Base-by-base conservation (phyloP, 2,888 invertebrate genomes). In the Tetanocera ferruginea region DNA sequence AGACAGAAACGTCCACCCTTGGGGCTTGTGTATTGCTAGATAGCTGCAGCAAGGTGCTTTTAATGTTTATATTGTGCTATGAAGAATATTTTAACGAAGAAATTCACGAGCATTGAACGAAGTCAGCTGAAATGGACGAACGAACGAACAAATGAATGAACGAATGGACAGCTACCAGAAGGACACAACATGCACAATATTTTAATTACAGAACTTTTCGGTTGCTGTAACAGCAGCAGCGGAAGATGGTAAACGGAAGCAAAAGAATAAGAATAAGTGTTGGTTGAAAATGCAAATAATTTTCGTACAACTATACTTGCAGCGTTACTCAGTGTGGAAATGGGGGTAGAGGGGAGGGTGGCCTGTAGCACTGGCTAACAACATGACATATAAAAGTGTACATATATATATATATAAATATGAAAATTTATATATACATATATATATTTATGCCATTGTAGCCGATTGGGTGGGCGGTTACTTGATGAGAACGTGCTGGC, bases 141-240 rank as follows among this genome's bases (percentile, higher is more conserved):
- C 5, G 19, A 55, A 55, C 6, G n/a, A 55, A n/a, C 3, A 55
- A 55, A 55, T 19, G 55, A 55, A 55, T 55, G 19, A n/a, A 55
- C 19, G 43, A 43, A 43, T 43, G 43, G 43, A 43, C 43, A 43
- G 55, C 55, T 19, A 55, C 19, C 23, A 23, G 34, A 28, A 31
- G 64, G 64, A 31, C 62, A n/a, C n/a, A n/a, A 57, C 57, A 31
- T 64, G n/a, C n/a, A 31, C 28, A 31, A 23, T 57, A 72, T 55
- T 72, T 72, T 72, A 72, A 72, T 72, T 72, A 72, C 72, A 72
- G 23, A 70, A 25, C 52, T 64, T 64, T 64, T 64, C n/a, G 25
- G 28, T 25, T 34, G 17, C 28, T 28, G 28, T 23, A 23, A 55
- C 5, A 23, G 55, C 49, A 14, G 49, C 19, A 4, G 14, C 25